Conservation (phyloP, 2,113 vertebrate genomes). For the Chaetura pelagica region DNA sequence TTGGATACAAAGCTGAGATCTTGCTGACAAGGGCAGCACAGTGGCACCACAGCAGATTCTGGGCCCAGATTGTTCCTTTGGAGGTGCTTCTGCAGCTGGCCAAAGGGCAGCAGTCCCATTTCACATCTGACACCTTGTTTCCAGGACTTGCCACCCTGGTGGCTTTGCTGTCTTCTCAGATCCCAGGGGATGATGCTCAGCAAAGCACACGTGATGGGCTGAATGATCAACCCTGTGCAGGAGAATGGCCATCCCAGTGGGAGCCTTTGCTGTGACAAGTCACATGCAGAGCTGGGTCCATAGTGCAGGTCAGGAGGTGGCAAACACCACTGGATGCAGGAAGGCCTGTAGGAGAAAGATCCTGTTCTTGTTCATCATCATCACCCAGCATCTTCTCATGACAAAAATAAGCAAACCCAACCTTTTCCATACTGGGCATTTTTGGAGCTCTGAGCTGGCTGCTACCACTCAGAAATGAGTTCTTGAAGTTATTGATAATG, state of each 20-base stretch:
- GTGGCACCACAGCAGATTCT: not conserved
- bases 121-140: accelerated
- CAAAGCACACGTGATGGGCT: not conserved
- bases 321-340: not conserved
- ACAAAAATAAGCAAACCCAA: not conserved
- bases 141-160: not conserved
- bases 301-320: not conserved
- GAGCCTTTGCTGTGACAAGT: not conserved
- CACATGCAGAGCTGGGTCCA: not conserved
- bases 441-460: not conserved
- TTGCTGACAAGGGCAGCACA: not conserved
- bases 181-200: not conserved
- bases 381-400: not conserved
- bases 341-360: not conserved
- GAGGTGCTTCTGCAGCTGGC: not conserved
- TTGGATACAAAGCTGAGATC: not conserved
- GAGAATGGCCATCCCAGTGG: too few relatives aligned
- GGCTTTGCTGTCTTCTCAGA: not conserved
- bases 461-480: not conserved
- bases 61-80: not conserved
- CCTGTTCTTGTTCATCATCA: not conserved
- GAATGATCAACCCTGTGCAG: not conserved
- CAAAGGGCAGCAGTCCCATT: not conserved
- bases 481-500: not conserved
- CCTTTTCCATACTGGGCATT: not conserved